Evolutionary conservation across 2,113 vertebrate species (phyloP), one percentile per base, ranked within the genome.

Genomic region (Casuarius casuarius): DNA sequence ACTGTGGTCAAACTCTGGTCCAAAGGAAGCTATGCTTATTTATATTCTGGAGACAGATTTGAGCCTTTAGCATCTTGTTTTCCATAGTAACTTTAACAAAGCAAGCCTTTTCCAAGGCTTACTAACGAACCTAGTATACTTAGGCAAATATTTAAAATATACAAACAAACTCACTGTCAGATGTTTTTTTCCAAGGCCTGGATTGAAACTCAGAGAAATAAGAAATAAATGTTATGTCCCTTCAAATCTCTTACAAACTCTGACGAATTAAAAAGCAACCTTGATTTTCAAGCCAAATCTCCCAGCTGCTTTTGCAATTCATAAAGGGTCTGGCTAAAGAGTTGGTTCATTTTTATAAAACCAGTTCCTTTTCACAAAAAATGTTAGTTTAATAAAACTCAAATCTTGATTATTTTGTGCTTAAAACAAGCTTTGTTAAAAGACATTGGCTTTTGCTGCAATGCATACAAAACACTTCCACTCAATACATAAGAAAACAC

Each of bases 91-190:
- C 48, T 90, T 89, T 42, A 93, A 96, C 88, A 96, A 96, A 96
- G 90, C 65, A 16, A 61, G 92, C 94, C 90, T 97, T 94, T 92
- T 93, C 95, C 86, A 87, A 90, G 86, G 51, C 61, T 90, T 33
- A 70, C 86, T 96, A 96, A 95, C 91, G 96, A 96, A 90, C 86
- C 94, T 90, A 96, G 94, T 91, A 93, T 84, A 93, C 84, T 94
- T 81, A 56, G 52, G 84, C 68, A 95, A 96, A 96, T 93, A 97
- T 89, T 81, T 92, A 86, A 96, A 96, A 90, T 90, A 97, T 93
- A 96, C 96, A 96, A 95, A 96, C 95, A 96, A 96, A 95, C 90
- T 92, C 80, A 87, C 96, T 95, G 84, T 95, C 94, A 95, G 87
- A 96, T 96, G 80, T 29, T 84, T 96, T 96, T 96, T 97, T 97